Conservation (phyloP, 2,113 vertebrate genomes). For the Nibea coibor region DNA sequence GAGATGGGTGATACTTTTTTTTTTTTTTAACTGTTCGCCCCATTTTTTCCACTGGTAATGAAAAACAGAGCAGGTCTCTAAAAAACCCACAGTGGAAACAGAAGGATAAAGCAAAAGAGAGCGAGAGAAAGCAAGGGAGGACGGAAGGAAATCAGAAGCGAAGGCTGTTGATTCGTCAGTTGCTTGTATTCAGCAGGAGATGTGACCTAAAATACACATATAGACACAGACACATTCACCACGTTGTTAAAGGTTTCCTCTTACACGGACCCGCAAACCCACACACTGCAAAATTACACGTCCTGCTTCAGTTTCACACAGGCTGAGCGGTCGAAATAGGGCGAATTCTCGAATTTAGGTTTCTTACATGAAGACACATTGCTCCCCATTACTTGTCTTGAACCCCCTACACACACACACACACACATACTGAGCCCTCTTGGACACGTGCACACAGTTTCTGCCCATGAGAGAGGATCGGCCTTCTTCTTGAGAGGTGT, state of each 20-base stretch:
- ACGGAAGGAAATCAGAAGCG: slow-evolving; percentile 40
- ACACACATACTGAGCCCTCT: slow-evolving; percentile 31
- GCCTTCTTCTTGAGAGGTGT: slow-evolving; percentile 82
- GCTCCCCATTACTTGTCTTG: slow-evolving; percentile 13
- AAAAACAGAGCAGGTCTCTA: slow-evolving; percentile 71
- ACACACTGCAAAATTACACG: slow-evolving; percentile 21
- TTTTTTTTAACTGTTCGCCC: slow-evolving; percentile 65
- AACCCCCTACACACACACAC: neutral
- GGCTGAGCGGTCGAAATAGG: slow-evolving; percentile 53
- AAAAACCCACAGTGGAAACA: slow-evolving; percentile 67
- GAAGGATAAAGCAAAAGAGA: slow-evolving; percentile 19
- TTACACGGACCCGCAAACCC: slow-evolving; percentile 29
- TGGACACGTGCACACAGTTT: slow-evolving; percentile 59
- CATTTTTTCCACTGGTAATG: slow-evolving; percentile 77
- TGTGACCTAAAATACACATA: slow-evolving; percentile 20
- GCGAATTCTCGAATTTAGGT: slow-evolving; percentile 53
- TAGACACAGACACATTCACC: neutral
- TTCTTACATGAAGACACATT: slow-evolving; percentile 38
- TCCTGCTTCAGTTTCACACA: slow-evolving; percentile 56
- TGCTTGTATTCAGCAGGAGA: neutral
- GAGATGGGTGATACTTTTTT: slow-evolving; percentile 62
- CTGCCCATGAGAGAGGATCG: slow-evolving; percentile 75
- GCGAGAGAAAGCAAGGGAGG: slow-evolving; percentile 26
- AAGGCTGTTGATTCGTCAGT: slow-evolving; percentile 26
- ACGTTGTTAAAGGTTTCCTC: slow-evolving; percentile 9